Percentiles rank a stretch among this genome's conserved stretches.
phyloP scores from a whole-genome alignment of 2,888 invertebrate genomes.

The Archips crataeganus region DNA sequence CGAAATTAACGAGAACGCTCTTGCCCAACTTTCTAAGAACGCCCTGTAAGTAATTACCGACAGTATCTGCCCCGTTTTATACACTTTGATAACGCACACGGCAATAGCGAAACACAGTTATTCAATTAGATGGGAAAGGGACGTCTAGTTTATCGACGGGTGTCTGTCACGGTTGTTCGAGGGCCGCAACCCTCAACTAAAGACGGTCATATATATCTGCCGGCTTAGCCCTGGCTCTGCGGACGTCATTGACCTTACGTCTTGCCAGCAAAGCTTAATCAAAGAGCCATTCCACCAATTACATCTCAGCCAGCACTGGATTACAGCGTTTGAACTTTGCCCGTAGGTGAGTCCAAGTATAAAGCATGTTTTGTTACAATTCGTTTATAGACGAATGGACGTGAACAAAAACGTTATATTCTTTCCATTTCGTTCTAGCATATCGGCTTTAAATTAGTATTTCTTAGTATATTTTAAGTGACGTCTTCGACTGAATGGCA shows the following conservation, averaged over 20 bases:
- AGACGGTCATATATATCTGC: slow-evolving; percentile 41
- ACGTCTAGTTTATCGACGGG: slow-evolving; percentile 39
- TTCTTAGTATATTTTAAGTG: slow-evolving; percentile 8
- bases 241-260: slow-evolving; percentile 36
- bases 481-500: slow-evolving; percentile 18
- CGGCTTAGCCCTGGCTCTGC: slow-evolving; percentile 39
- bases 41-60: slow-evolving; percentile 19
- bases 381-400: not conserved
- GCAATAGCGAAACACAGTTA: slow-evolving; percentile 37
- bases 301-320: slow-evolving; percentile 24
- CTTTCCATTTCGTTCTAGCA: not conserved
- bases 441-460: not conserved
- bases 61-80: slow-evolving; percentile 15
- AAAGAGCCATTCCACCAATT: slow-evolving; percentile 38
- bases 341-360: slow-evolving; percentile 3
- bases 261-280: slow-evolving; percentile 39
- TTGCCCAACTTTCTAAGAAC: slow-evolving; percentile 8
- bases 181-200: slow-evolving; percentile 35
- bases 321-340: slow-evolving; percentile 26
- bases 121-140: slow-evolving; percentile 42
- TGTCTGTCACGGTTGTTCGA: slow-evolving; percentile 35
- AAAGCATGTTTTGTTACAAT: not conserved
- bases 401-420: not conserved
- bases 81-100: slow-evolving; percentile 32
- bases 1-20: not conserved